Percentiles rank a stretch among this genome's conserved stretches.
phyloP scores from a whole-genome alignment of 2,888 invertebrate genomes.

The Seladonia tumulorum region DNA sequence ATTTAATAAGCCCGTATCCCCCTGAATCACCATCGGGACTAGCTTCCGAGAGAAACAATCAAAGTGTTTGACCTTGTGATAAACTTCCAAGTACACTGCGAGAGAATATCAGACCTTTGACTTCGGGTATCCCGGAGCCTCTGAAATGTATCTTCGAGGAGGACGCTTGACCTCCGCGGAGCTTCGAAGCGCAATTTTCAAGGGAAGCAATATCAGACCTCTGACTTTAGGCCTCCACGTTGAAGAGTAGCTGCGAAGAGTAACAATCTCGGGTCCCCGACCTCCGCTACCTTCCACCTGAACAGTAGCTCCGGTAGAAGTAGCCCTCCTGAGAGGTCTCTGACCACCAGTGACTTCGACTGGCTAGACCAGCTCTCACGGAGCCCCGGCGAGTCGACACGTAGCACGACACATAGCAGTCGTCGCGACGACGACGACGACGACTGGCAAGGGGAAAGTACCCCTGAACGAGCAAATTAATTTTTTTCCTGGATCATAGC shows the following conservation, averaged over 20 bases:
- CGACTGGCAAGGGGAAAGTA: neutral
- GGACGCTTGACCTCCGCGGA: neutral
- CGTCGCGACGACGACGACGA: neutral
- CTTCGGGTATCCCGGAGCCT: neutral
- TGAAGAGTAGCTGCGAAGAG: neutral
- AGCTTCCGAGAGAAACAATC: no score
- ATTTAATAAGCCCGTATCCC: no score
- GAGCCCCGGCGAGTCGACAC: neutral
- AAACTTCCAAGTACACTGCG: no score
- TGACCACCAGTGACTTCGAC: slow-evolving; percentile 1
- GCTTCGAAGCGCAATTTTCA: neutral
- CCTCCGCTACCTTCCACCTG: neutral
- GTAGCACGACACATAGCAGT: neutral
- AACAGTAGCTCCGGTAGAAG: slow-evolving; percentile 2
- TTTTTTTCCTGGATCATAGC: slow-evolving; percentile 12
- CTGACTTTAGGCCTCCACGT: neutral
- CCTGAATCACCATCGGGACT: no score
- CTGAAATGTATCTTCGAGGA: no score
- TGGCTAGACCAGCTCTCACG: neutral
- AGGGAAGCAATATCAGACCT: slow-evolving; percentile 4
- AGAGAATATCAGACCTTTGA: neutral
- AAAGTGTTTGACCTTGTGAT: no score
- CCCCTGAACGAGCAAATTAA: slow-evolving; percentile 12
- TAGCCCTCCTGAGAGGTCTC: slow-evolving; percentile 3
- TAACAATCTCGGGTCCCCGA: slow-evolving; percentile 8